Percentiles rank a stretch among this genome's conserved stretches.
These are phyloP conservation scores for Drosophila kanapiae DNA, from an alignment of 1,140 invertebrate genomes.

Conservation along the genomic window DNA sequence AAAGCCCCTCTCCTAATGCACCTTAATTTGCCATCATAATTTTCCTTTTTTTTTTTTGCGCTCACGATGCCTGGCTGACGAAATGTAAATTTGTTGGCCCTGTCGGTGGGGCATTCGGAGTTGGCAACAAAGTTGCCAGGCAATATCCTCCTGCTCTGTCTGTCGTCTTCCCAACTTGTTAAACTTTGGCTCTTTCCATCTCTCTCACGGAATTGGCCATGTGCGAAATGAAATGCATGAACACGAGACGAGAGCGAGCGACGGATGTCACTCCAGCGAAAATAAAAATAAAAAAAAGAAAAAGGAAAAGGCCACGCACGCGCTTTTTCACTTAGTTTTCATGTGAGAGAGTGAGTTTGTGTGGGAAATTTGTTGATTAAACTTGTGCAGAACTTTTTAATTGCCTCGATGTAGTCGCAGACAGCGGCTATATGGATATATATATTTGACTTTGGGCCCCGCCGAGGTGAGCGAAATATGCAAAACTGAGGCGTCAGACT, in stretches of 20 bases:
- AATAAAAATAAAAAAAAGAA: conserved; percentile 7
- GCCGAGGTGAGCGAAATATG: conserved; percentile 38
- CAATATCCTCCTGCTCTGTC: conserved; percentile 9
- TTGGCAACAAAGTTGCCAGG: conserved; percentile 46
- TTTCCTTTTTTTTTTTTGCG: not conserved
- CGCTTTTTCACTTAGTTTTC: conserved; percentile 50
- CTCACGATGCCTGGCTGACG: conserved; percentile 31
- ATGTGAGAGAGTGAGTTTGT: not conserved
- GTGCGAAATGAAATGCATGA: conserved; percentile 77
- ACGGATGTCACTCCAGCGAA: conserved; percentile 25
- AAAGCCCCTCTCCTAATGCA: conserved; percentile 21
- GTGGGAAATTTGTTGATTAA: conserved; percentile 81
- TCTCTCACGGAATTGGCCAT: conserved; percentile 53
- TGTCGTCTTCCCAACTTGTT: conserved; percentile 23
- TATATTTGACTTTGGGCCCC: conserved; percentile 28
- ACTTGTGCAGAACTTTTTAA: conserved; percentile 78
- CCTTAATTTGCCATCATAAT: conserved; percentile 60
- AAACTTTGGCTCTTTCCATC: conserved; percentile 48
- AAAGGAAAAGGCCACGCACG: conserved; percentile 55
- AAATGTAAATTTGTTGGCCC: conserved; percentile 34
- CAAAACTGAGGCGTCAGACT: conserved; percentile 6
- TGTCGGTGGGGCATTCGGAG: not conserved
- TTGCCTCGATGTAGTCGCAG: conserved; percentile 64
- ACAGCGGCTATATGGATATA: not conserved
- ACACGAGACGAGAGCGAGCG: conserved; percentile 26